Conservation (phyloP, 2,888 invertebrate species). For the Amaurobius ferox region DNA sequence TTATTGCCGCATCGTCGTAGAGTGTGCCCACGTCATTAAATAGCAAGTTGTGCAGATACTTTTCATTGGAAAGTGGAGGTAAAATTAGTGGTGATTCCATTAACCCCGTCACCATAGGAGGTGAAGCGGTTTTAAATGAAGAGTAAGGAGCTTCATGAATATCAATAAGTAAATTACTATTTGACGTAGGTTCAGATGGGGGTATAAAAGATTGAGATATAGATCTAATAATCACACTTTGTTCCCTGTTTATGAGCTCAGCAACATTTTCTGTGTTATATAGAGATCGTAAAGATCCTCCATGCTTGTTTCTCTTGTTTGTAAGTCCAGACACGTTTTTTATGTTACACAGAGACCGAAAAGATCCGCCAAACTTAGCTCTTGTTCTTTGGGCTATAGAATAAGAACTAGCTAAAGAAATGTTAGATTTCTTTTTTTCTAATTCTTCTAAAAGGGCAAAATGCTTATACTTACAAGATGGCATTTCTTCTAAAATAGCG, state of each 20-base stretch:
- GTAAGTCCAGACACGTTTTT: too few species aligned
- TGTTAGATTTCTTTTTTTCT: not conserved
- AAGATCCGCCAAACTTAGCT: too few species aligned
- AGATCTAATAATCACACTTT: too few species aligned
- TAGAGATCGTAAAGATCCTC: too few species aligned
- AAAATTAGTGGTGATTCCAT: not conserved
- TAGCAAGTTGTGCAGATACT: not conserved
- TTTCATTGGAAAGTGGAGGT: not conserved
- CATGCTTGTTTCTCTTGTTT: too few species aligned
- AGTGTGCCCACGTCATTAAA: conserved; percentile 29
- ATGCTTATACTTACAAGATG: not conserved
- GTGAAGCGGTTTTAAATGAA: not conserved
- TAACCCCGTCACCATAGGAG: not conserved
- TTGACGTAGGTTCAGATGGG: not conserved
- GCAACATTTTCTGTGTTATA: too few species aligned
- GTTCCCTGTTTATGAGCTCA: too few species aligned
- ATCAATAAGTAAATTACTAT: not conserved
- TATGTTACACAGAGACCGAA: too few species aligned
- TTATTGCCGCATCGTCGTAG: conserved; percentile 31
- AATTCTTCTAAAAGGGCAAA: not conserved
- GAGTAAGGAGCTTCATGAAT: too few species aligned
- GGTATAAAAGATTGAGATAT: not conserved
- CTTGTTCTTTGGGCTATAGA: too few species aligned
- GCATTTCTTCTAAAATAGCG: conserved; percentile 35
- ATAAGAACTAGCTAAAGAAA: not conserved